Evolutionary conservation across 2,113 vertebrate species (phyloP).

Genomic region (Erythrocebus patas): DNA sequence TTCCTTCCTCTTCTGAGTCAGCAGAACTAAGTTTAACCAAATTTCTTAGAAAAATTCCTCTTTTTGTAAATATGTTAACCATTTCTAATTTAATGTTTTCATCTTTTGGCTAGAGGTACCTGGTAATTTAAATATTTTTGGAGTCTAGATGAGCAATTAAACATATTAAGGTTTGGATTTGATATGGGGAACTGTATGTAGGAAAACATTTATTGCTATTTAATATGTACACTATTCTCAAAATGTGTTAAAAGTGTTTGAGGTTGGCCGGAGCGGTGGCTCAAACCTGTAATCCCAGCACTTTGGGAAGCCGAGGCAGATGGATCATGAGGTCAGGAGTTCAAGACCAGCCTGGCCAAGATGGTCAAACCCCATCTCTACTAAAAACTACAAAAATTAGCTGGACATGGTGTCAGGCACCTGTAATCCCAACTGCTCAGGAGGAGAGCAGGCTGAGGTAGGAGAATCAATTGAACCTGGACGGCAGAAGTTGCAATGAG

Average conservation of each 20-base stretch:
- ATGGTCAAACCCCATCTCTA: too few species aligned
- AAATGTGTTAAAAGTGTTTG: neutral
- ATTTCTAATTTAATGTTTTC: slow-evolving; percentile 16
- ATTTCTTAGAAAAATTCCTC: slow-evolving; percentile 8
- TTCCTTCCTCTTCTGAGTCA: neutral
- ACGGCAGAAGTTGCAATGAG: too few species aligned
- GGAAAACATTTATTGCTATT: neutral
- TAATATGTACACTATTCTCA: neutral
- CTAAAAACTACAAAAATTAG: too few species aligned
- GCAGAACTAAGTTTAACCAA: neutral
- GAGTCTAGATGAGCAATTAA: neutral
- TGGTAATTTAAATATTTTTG: slow-evolving; percentile 29
- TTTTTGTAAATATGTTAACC: slow-evolving; percentile 17
- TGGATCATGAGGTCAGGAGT: too few species aligned
- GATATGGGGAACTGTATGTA: neutral
- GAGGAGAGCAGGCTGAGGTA: too few species aligned
- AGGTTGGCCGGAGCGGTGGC: neutral
- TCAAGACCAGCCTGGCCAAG: too few species aligned
- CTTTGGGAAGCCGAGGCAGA: too few species aligned
- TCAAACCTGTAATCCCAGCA: too few species aligned
- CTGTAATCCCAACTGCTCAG: too few species aligned
- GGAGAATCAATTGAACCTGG: too few species aligned
- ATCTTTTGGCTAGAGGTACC: neutral
- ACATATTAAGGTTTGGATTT: neutral
- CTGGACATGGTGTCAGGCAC: too few species aligned